A percentile compares a stretch with the other conserved stretches of the same genome.
Evolutionary conservation across 2,888 invertebrate genomes (phyloP).

Genomic region (Clostera curtula): DNA sequence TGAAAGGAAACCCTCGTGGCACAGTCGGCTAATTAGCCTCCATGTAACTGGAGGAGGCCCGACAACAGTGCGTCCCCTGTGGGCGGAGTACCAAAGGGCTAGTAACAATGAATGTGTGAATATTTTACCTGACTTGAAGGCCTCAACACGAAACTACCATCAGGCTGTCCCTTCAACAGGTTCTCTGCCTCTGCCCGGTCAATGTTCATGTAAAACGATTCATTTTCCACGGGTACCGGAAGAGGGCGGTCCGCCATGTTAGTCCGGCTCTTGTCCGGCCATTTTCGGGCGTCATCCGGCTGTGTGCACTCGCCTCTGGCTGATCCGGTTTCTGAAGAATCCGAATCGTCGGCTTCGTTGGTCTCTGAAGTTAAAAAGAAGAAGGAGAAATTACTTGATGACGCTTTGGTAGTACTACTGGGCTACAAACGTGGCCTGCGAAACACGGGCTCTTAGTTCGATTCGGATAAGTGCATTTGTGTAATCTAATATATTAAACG

Average conservation of each 20-base stretch:
- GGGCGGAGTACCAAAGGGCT: no score
- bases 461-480: no score
- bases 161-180: conserved; percentile 69
- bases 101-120: no score
- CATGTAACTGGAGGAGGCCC: no score
- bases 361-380: conserved; percentile 43
- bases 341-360: conserved; percentile 40
- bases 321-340: conserved; percentile 40
- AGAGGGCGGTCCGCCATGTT: conserved; percentile 65
- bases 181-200: conserved; percentile 68
- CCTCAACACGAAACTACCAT: conserved; percentile 74
- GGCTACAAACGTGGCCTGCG: no score
- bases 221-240: conserved; percentile 70
- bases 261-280: conserved; percentile 27
- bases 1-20: no score
- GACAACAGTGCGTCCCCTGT: no score
- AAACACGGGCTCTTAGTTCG: no score
- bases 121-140: conserved; percentile 66
- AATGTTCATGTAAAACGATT: conserved; percentile 74
- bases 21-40: no score
- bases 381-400: background rate
- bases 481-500: no score
- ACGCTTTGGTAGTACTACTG: no score
- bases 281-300: conserved; percentile 15
- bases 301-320: conserved; percentile 13